Conservation (phyloP, 2,888 invertebrate species). For the Ommatoiulus sabulosus region DNA sequence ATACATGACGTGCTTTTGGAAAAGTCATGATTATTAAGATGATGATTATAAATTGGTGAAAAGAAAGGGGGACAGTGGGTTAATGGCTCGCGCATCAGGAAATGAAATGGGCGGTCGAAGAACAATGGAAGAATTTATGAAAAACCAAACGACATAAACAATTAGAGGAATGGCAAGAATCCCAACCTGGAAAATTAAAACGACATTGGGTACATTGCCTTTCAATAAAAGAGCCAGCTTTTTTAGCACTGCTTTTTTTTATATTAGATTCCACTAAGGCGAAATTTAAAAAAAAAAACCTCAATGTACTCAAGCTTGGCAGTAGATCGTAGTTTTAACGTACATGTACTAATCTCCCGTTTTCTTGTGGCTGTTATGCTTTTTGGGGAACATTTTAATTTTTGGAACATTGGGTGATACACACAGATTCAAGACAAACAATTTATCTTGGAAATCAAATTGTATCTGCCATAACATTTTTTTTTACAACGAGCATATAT, state of each 20-base stretch:
- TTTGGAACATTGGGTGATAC: too few species aligned
- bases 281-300: too few species aligned
- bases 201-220: background rate
- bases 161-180: background rate
- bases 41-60: background rate
- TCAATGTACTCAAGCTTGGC: too few species aligned
- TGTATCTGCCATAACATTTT: too few species aligned
- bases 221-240: background rate
- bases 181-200: background rate
- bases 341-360: too few species aligned
- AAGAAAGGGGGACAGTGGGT: background rate
- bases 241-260: background rate
- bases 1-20: background rate
- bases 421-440: too few species aligned
- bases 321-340: too few species aligned
- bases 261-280: background rate
- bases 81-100: background rate
- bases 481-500: too few species aligned
- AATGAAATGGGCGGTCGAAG: background rate
- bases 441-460: too few species aligned
- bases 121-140: slow-evolving; percentile 1
- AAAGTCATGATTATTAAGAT: background rate
- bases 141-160: background rate
- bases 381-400: too few species aligned
- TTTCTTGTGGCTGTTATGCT: too few species aligned